Conservation (phyloP, 2,113 vertebrate species). For the Malaclemys terrapin region DNA sequence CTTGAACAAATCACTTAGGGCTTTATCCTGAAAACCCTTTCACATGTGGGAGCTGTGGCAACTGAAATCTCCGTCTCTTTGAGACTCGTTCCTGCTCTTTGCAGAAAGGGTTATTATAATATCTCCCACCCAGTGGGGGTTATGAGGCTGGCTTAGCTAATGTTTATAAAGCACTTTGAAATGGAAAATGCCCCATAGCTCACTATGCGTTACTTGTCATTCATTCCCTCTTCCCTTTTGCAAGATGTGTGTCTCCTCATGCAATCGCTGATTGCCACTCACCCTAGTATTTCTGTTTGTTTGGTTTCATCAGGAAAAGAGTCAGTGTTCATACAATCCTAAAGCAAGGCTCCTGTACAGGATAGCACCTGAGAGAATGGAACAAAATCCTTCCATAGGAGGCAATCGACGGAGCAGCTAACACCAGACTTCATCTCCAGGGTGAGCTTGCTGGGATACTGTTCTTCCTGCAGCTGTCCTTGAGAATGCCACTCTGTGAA, state of each 20-base stretch:
- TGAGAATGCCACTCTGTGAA: not conserved
- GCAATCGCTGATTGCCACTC: not conserved
- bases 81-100: not conserved
- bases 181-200: not conserved
- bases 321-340: not conserved
- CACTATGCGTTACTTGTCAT: not conserved
- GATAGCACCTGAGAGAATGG: not conserved
- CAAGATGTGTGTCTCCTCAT: not conserved
- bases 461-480: not conserved
- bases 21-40: not conserved
- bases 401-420: not conserved
- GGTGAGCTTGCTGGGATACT: not conserved
- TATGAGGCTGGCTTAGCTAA: not conserved
- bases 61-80: not conserved
- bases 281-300: not conserved
- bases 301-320: not conserved
- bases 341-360: not conserved
- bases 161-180: not conserved
- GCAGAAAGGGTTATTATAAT: not conserved
- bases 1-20: not conserved
- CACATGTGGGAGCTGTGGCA: not conserved
- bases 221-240: not conserved
- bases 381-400: not conserved
- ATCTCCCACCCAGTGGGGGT: not conserved
- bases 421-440: not conserved